These are phyloP conservation scores for Rhorus exstirpatorius DNA, from an alignment of 2,888 invertebrate genomes.

Conservation along the genomic window DNA sequence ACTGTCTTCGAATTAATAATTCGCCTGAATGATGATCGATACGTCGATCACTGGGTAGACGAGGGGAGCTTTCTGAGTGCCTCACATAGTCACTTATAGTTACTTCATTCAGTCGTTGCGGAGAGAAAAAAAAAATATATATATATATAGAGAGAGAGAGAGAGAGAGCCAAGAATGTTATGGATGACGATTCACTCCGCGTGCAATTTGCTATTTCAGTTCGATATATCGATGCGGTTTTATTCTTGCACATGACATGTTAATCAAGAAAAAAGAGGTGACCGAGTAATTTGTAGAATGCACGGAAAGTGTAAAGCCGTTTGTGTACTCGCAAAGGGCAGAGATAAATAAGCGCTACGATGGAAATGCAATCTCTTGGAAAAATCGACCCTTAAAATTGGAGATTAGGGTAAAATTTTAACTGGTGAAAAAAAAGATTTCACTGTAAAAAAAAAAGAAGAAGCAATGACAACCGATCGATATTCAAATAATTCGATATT, in stretches of 20 bases:
- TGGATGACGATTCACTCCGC: constrained; percentile 14
- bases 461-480: too few species aligned
- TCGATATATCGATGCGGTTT: constrained; percentile 40
- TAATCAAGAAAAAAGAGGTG: constrained; percentile 17
- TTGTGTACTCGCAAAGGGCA: neutral
- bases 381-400: too few species aligned
- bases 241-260: constrained; percentile 23
- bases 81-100: constrained; percentile 45
- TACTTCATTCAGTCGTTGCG: constrained; percentile 51
- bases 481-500: too few species aligned
- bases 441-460: too few species aligned
- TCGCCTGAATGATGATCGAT: constrained; percentile 58
- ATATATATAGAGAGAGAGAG: constrained; percentile 5
- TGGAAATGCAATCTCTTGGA: neutral
- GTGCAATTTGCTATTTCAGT: constrained; percentile 7
- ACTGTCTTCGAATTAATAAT: constrained; percentile 55
- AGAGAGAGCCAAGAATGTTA: constrained; percentile 4
- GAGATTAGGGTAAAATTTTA: too few species aligned
- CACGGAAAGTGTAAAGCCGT: constrained; percentile 33
- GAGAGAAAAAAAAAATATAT: neutral
- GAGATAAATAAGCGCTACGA: neutral
- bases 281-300: constrained; percentile 9
- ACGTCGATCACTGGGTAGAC: constrained; percentile 54
- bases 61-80: constrained; percentile 29
- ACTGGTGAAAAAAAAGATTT: too few species aligned